Evolutionary conservation across 2,113 vertebrate species (phyloP).

Genomic region (Antennarius striatus): DNA sequence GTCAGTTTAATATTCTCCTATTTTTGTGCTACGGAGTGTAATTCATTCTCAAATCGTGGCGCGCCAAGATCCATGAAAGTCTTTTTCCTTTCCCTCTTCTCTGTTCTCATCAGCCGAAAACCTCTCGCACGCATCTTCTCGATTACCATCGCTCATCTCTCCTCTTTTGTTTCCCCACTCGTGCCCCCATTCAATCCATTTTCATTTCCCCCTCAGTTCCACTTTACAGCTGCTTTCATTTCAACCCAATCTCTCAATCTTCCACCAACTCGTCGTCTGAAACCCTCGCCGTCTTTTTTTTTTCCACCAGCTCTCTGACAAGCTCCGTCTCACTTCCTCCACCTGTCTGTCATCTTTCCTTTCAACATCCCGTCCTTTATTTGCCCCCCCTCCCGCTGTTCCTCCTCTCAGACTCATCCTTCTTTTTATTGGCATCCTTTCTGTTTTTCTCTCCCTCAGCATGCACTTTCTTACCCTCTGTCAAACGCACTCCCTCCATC

Average conservation of each 20-base stretch:
- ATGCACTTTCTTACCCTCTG: slow-evolving; percentile 2
- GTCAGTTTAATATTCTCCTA: slow-evolving; percentile 60
- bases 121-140: slow-evolving; percentile 59
- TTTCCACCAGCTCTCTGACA: slow-evolving; percentile 34
- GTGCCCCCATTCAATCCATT: slow-evolving; percentile 73
- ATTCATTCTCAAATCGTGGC: slow-evolving; percentile 57
- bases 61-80: slow-evolving; percentile 60
- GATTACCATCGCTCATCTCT: slow-evolving; percentile 74
- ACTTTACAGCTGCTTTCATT: slow-evolving; percentile 69
- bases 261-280: slow-evolving; percentile 27
- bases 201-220: slow-evolving; percentile 68
- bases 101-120: slow-evolving; percentile 53
- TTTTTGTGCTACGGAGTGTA: slow-evolving; percentile 33
- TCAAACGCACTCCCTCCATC: slow-evolving; percentile 19
- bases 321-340: slow-evolving; percentile 57
- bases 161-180: slow-evolving; percentile 67
- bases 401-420: slow-evolving; percentile 5
- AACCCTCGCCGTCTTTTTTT: slow-evolving; percentile 42
- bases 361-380: slow-evolving; percentile 31
- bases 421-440: slow-evolving; percentile 21
- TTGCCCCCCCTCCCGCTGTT: neutral
- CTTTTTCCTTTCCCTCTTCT: slow-evolving; percentile 47
- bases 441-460: slow-evolving; percentile 1
- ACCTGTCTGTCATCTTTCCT: slow-evolving; percentile 64
- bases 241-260: slow-evolving; percentile 69